Evolutionary conservation across 1,140 invertebrate species (phyloP).

Genomic region (Danaus melanippus): DNA sequence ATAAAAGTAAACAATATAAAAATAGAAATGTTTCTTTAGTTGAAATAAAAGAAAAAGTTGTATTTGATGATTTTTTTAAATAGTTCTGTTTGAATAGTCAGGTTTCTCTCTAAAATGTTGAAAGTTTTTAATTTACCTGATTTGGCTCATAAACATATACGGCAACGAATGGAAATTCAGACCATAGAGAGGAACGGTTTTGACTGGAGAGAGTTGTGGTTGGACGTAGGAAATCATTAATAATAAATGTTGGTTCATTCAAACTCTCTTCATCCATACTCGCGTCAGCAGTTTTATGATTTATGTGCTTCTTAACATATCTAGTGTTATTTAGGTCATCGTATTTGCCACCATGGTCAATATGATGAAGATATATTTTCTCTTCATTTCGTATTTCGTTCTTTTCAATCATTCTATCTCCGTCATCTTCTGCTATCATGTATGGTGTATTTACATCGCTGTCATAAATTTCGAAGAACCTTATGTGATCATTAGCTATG

Average conservation of each 20-base stretch:
- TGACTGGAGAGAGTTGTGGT: constrained; percentile 5
- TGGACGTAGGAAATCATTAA: background rate
- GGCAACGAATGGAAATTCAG: constrained; percentile 45
- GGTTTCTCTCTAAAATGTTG: no score
- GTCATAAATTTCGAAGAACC: constrained; percentile 61
- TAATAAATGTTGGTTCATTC: constrained; percentile 1
- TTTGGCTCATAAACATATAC: constrained; percentile 51
- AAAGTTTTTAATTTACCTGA: constrained; percentile 29
- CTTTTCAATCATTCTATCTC: background rate
- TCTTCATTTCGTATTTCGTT: constrained; percentile 8
- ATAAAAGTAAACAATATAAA: no score
- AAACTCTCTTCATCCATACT: background rate
- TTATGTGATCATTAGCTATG: constrained; percentile 40
- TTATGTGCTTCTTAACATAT: constrained; percentile 31
- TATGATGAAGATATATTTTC: constrained; percentile 28
- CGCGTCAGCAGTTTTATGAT: constrained; percentile 1
- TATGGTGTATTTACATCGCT: constrained; percentile 27
- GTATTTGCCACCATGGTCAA: constrained; percentile 19
- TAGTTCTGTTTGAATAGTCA: no score
- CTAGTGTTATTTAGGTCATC: constrained; percentile 22
- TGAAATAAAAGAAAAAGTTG: no score
- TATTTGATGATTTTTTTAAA: no score
- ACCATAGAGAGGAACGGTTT: constrained; percentile 24
- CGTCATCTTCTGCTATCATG: background rate
- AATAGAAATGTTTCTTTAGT: no score